Base-by-base conservation (phyloP, 2,888 invertebrate species). In the Metellina segmentata region DNA sequence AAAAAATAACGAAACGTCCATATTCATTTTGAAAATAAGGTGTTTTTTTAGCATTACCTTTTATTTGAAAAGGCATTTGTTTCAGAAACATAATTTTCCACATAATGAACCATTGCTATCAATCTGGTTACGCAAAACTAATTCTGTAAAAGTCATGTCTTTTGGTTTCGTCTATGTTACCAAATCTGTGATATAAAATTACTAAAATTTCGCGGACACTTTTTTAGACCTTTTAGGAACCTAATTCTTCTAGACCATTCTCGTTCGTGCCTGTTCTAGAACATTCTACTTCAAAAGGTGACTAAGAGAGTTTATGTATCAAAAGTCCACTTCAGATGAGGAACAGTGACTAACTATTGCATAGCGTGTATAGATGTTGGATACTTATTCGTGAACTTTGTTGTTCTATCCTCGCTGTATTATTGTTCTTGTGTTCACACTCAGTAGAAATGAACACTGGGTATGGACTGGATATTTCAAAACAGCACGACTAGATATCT, bases 351-450 rank as follows among this genome's bases (percentile, higher is more conserved):
- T 8, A 51, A 16, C n/a, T n/a, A 77, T 34, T 71, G 52, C 72
- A 83, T 78, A 77, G 70, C 78, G 16, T 89, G 69, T 77, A 72
- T 81, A 81, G 88, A 74, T 48, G 69, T 88, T 74, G 19, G 83
- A 74, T 83, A 74, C 19, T 19, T 20, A 48, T 81, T 48, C 16
- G 77, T 52, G 61, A 19, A 11, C 74, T 85, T 85, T 71, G 49
- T 51, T 16, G 74, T 53, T 52, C 20, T 75, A 20, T 61, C 87
- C 82, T 82, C 72, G 91, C 91, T 91, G 87, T 83, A 70, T 86
- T 77, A 82, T 51, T 86, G 19, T 77, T 74, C 34, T 52, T 83
- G 11, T 72, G 71, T 81, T 82, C 48, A 77, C 87, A 91, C 87
- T 87, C 71, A 81, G 78, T 83, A 83, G 87, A 48, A 48, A 19